Evolutionary conservation across 2,113 vertebrate genomes (phyloP).

Genomic region (Recurvirostra avosetta): DNA sequence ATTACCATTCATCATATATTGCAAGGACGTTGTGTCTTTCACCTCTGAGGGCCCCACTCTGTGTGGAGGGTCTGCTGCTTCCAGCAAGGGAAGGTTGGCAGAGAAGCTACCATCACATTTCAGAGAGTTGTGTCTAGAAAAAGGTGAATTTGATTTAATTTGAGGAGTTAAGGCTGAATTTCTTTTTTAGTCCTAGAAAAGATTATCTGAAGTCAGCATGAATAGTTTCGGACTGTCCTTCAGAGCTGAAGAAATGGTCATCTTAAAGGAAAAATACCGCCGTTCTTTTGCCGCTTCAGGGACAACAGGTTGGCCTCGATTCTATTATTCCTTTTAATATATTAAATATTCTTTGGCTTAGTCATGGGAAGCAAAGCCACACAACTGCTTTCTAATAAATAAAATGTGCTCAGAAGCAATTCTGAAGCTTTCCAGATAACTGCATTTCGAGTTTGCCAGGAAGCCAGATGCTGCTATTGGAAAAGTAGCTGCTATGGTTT

Average conservation of each 20-base stretch:
- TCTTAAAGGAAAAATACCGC: not conserved
- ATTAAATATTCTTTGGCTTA: slow-evolving; percentile 64
- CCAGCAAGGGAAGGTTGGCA: not conserved
- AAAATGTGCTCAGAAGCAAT: slow-evolving; percentile 55
- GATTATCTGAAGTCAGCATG: not conserved
- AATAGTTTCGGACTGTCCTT: not conserved
- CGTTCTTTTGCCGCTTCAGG: not conserved
- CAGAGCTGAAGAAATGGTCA: not conserved
- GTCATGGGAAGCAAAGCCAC: slow-evolving; percentile 41
- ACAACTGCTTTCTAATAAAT: slow-evolving; percentile 70
- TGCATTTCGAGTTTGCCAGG: slow-evolving; percentile 57
- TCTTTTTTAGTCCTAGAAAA: not conserved
- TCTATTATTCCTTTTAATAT: slow-evolving; percentile 46
- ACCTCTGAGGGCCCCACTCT: not conserved
- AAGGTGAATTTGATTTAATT: not conserved
- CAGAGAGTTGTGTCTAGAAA: not conserved
- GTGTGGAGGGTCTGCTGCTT: not conserved
- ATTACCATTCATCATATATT: not conserved
- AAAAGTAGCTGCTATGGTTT: slow-evolving; percentile 75
- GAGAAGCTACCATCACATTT: not conserved
- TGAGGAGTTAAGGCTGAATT: not conserved
- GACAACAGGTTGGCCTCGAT: slow-evolving; percentile 11
- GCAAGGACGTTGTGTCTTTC: not conserved
- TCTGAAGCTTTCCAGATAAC: slow-evolving; percentile 55
- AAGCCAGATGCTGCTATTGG: slow-evolving; percentile 75